Evolutionary conservation across 2,888 invertebrate genomes (phyloP).

Genomic region (Agapostemon virescens): DNA sequence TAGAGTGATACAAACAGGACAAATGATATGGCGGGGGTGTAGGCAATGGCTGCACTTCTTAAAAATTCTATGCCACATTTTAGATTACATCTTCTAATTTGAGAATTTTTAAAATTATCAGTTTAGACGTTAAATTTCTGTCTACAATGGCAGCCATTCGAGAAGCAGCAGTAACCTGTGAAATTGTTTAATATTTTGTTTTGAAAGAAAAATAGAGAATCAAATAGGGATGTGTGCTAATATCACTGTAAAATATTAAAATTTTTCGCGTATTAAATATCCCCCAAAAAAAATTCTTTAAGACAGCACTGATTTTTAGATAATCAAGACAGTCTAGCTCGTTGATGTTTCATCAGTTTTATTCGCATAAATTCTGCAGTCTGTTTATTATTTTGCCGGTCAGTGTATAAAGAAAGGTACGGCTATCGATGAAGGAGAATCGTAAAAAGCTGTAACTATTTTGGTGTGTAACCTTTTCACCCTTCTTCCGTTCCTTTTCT

Average conservation of each 20-base stretch:
- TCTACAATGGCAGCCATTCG: no score
- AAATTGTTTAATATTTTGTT: no score
- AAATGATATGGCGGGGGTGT: no score
- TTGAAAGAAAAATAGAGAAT: no score
- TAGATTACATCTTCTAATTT: neutral
- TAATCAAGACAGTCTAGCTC: neutral
- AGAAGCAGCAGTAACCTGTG: no score
- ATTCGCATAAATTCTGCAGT: neutral
- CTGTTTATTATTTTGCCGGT: neutral
- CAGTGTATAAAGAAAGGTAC: neutral
- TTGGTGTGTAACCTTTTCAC: neutral
- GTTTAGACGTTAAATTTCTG: no score
- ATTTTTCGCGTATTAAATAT: neutral
- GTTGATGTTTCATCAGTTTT: neutral
- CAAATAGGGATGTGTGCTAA: neutral
- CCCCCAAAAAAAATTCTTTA: neutral
- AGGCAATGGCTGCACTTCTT: neutral
- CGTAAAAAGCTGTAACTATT: neutral
- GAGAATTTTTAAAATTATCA: no score
- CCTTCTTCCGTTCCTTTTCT: constrained; percentile 6
- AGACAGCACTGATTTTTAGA: neutral
- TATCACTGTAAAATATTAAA: neutral
- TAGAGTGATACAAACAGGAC: neutral
- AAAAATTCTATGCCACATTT: neutral
- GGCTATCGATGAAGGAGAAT: neutral